Evolutionary conservation across 2,113 vertebrate genomes (phyloP).

Genomic region (Thalassarche chlororhynchos): DNA sequence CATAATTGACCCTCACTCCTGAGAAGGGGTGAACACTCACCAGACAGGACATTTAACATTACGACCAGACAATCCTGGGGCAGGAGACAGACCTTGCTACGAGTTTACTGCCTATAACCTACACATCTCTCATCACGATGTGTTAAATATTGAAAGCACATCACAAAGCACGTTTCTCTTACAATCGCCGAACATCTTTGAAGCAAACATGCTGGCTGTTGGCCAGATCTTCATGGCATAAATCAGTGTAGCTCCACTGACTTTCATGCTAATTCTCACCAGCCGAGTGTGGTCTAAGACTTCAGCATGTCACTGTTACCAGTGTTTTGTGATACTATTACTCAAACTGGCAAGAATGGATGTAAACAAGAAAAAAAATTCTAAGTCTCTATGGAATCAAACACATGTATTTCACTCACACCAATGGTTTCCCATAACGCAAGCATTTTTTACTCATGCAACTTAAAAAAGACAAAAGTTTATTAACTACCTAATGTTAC

Average conservation of each 20-base stretch:
- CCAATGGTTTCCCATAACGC: not conserved
- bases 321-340: not conserved
- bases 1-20: not conserved
- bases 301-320: not conserved
- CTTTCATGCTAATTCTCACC: slow-evolving; percentile 54
- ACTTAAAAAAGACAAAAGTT: not conserved
- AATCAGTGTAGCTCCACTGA: not conserved
- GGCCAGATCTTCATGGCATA: slow-evolving; percentile 12
- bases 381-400: not conserved
- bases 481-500: not conserved
- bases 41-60: not conserved
- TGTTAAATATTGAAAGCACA: not conserved
- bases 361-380: not conserved
- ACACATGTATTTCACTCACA: not conserved
- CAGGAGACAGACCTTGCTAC: not conserved
- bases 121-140: not conserved
- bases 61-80: not conserved
- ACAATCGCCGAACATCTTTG: not conserved
- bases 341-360: not conserved
- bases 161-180: not conserved
- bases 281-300: slow-evolving; percentile 32
- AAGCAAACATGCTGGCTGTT: slow-evolving; percentile 30
- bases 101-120: not conserved
- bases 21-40: not conserved
- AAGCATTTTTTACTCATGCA: not conserved